Percentiles rank a stretch among this genome's conserved stretches.
Evolutionary conservation across 2,888 invertebrate genomes (phyloP).

Genomic region (Proisotoma minuta): DNA sequence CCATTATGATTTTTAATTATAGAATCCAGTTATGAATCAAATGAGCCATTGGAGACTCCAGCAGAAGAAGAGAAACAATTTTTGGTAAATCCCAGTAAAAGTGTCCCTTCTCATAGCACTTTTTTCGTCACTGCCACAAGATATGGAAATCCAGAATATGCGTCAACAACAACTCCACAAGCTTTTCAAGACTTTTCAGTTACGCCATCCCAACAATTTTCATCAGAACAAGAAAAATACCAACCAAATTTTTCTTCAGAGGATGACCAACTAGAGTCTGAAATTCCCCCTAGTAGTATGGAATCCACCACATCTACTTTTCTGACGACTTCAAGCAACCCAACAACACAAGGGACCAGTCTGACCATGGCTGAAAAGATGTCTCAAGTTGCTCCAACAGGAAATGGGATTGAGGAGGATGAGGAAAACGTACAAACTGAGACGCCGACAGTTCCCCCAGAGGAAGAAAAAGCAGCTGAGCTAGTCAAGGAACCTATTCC

Average conservation of each 20-base stretch:
- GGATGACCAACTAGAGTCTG: background rate
- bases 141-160: background rate
- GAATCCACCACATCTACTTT: background rate
- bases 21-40: slow-evolving; percentile 1
- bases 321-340: background rate
- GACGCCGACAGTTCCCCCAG: slow-evolving; percentile 12
- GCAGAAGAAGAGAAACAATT: background rate
- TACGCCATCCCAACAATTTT: background rate
- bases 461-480: slow-evolving; percentile 20
- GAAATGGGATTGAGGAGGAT: slow-evolving; percentile 1
- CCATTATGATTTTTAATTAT: background rate
- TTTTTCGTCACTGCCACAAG: background rate
- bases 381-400: background rate
- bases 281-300: background rate
- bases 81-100: background rate
- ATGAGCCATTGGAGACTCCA: too few relatives aligned
- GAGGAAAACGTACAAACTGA: background rate
- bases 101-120: background rate
- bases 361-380: background rate
- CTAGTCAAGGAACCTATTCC: slow-evolving; percentile 33
- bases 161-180: background rate
- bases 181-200: background rate
- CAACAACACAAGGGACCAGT: slow-evolving; percentile 7
- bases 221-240: background rate
- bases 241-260: slow-evolving; percentile 9